Base-by-base conservation (phyloP, 2,113 vertebrate genomes). In the Tetrax tetrax region DNA sequence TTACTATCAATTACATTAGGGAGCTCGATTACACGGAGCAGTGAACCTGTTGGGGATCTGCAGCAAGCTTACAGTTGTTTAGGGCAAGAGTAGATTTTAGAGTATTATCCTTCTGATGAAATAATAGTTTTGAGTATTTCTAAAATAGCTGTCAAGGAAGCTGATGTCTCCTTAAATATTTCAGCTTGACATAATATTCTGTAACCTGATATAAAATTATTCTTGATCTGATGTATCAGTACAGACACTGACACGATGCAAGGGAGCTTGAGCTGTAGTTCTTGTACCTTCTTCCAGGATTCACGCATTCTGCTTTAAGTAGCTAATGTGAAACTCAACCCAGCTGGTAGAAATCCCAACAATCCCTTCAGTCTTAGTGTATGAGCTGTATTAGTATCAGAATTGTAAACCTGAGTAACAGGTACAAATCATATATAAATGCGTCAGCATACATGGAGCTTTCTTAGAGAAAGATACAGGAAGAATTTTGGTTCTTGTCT, bases 151-250 rank as follows among this genome's bases (percentile, higher is more conserved):
- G 28, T 76, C 21, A 60, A 23, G 20, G 19, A 63, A 86, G 69
- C 18, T n/a, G 66, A 18, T 31, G 2, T 65, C 25, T 71, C 57
- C 37, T 86, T 66, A 63, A 89, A 28, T 47, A 51, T 66, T 92
- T 74, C 41, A 74, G 9, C 8, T 50, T 89, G n/a, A n/a, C 29
- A 5, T 38, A 51, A 54, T n/a, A 10, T 35, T 53, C 50, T 81
- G 21, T 38, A 41, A 51, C 10, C 18, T 23, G n/a, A 11, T 48
- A 18, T 3, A 29, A n/a, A 75, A 48, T 33, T 8, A 24, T 68
- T 72, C 35, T 50, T 48, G 59, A 19, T 64, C 51, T 82, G 31
- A 6, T 66, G 0, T 13, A 19, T 43, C 14, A 17, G 0, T 43
- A 2, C 22, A 63, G 51, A 10, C n/a, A 33, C 43, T 51, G 38